Conservation (phyloP, 2,888 invertebrate genomes). For the Lasius platythorax region DNA sequence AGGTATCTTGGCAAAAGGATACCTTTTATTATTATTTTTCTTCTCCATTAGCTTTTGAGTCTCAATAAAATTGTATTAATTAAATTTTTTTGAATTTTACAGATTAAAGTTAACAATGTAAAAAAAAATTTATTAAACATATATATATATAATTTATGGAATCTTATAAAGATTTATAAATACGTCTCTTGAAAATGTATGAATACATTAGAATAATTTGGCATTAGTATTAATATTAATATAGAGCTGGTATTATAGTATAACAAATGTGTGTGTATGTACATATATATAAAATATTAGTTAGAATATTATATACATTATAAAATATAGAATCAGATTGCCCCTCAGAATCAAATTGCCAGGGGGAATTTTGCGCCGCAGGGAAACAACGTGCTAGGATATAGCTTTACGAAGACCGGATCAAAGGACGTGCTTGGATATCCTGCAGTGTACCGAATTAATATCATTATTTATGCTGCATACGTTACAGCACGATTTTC, state of each 20-base stretch:
- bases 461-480: conserved; percentile 74
- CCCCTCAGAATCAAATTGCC: not conserved
- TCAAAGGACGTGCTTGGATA: conserved; percentile 65
- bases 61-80: not conserved
- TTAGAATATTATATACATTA: not conserved
- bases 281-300: not conserved
- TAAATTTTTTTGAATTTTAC: not conserved
- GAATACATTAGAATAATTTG: conserved; percentile 19
- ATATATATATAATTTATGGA: not conserved
- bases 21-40: conserved; percentile 19
- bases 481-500: conserved; percentile 52
- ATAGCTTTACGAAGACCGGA: conserved; percentile 60
- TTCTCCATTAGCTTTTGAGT: not conserved
- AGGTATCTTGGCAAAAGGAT: not conserved
- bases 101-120: not conserved
- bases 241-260: not conserved
- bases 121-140: not conserved
- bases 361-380: conserved; percentile 24
- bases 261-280: not conserved
- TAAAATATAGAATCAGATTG: conserved; percentile 16
- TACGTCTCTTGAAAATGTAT: not conserved
- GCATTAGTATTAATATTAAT: not conserved
- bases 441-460: conserved; percentile 74
- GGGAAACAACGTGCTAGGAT: conserved; percentile 46
- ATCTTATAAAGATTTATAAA: not conserved